phyloP scores from a whole-genome alignment of 2,113 vertebrate genomes.

The Melanotaenia duboulayi region DNA sequence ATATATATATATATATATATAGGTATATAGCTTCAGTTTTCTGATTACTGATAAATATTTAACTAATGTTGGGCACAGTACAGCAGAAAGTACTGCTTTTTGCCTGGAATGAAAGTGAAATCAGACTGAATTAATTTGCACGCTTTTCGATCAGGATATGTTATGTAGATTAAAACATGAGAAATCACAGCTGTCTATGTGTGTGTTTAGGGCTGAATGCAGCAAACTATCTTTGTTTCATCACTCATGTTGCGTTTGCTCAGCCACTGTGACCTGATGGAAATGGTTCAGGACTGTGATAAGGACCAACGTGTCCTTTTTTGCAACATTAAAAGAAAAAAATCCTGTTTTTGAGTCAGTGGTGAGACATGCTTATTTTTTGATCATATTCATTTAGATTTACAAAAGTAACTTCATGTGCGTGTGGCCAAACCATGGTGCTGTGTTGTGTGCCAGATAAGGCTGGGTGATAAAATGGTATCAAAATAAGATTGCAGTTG shows the following conservation, averaged over 20 bases:
- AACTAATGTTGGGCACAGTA: conserved; percentile 6
- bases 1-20: neutral
- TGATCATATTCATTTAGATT: too few species aligned
- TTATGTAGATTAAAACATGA: conserved; percentile 4
- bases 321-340: too few species aligned
- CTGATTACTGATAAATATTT: conserved; percentile 46
- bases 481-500: too few species aligned
- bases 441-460: too few species aligned
- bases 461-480: too few species aligned
- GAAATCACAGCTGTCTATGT: neutral
- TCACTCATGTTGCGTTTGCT: neutral
- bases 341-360: too few species aligned
- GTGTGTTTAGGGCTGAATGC: neutral
- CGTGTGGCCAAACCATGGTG: too few species aligned
- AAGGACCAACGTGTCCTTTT: neutral
- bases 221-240: conserved; percentile 1
- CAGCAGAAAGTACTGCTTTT: neutral
- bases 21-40: conserved; percentile 40
- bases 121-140: conserved; percentile 9
- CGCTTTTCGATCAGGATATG: neutral
- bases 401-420: too few species aligned
- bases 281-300: neutral
- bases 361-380: too few species aligned
- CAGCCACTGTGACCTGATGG: neutral
- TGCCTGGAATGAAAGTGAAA: neutral